These are phyloP conservation scores for Strigops habroptila DNA, from an alignment of 2,113 vertebrate species.

Conservation along the genomic window DNA sequence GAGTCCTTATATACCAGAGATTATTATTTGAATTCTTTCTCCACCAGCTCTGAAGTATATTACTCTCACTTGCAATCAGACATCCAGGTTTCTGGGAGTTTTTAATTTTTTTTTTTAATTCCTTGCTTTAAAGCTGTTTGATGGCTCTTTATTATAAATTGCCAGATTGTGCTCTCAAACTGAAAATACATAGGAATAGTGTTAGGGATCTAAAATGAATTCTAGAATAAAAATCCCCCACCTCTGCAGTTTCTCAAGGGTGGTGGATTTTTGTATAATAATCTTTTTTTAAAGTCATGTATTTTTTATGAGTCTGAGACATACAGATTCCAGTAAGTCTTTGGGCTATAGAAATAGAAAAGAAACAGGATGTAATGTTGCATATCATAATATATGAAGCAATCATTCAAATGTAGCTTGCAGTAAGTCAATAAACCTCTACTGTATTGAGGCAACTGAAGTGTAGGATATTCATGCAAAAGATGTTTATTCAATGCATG, in stretches of 20 bases:
- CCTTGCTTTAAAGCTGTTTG: constrained; percentile 45
- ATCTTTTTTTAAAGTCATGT: constrained; percentile 69
- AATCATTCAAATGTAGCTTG: constrained; percentile 63
- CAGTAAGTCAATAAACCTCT: constrained; percentile 63
- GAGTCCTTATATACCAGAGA: not conserved
- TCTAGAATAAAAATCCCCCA: constrained; percentile 58
- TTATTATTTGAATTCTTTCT: constrained; percentile 14
- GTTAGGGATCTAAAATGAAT: constrained; percentile 68
- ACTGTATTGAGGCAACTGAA: constrained; percentile 47
- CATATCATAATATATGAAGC: constrained; percentile 62
- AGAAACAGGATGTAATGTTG: constrained; percentile 63
- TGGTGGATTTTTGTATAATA: constrained; percentile 64
- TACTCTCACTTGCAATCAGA: constrained; percentile 38
- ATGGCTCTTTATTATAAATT: constrained; percentile 45
- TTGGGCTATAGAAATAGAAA: constrained; percentile 69
- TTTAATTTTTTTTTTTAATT: not conserved
- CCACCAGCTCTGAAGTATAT: not conserved
- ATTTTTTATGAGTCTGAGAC: constrained; percentile 76
- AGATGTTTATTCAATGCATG: constrained; percentile 51
- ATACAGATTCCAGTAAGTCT: constrained; percentile 67
- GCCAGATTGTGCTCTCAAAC: constrained; percentile 52
- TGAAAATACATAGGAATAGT: constrained; percentile 39
- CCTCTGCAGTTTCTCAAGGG: constrained; percentile 68
- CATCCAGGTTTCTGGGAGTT: constrained; percentile 44
- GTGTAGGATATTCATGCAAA: constrained; percentile 24